Base-by-base conservation (phyloP, 2,888 invertebrate genomes). In the Polyommatus iphigenia region DNA sequence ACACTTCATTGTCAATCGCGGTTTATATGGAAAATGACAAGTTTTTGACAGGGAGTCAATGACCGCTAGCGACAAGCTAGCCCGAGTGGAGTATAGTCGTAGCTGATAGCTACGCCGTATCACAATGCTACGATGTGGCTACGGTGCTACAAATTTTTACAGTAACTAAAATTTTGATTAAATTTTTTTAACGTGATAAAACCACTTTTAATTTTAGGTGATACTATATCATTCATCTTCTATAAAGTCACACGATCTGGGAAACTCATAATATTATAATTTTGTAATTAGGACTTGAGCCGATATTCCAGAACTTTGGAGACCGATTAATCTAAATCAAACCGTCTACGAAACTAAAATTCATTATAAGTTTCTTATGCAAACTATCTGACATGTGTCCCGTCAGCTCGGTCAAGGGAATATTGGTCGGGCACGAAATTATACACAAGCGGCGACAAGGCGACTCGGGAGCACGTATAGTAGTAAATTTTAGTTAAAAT, bases 401-500 rank as follows among this genome's bases (percentile, higher is more conserved):
- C 77, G 78, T 77, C 80, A 78, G 80, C 78, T 79, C 77, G 78
- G 78, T 81, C 79, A 79, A 77, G 76, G 85, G 88, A 85, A 88
- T 89, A 87, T 87, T 88, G 90, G 88, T 89, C 87, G 88, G 90
- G 85, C 87, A 86, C 82, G 85, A 88, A 91, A 91, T 91, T 91
- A 90, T 89, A 89, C 87, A 90, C 90, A 91, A 90, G 88, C 88
- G 87, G 87, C 87, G 85, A 85, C 54, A 54, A 84, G 87, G 83
- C 83, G 83, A 82, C 87, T 86, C 87, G 85, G 87, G 87, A 87
- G 89, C 91, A 92, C 90, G 91, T 92, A 89, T 89, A 87, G 84
- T 85, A 90, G 90, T 91, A 92, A 92, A 92, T 92, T 91, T 91
- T 88, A 91, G 91, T 91, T 91, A 88, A 89, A 90, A 89, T 91